Conservation (phyloP, 2,113 vertebrate genomes). For the Hepsetus odoe region DNA sequence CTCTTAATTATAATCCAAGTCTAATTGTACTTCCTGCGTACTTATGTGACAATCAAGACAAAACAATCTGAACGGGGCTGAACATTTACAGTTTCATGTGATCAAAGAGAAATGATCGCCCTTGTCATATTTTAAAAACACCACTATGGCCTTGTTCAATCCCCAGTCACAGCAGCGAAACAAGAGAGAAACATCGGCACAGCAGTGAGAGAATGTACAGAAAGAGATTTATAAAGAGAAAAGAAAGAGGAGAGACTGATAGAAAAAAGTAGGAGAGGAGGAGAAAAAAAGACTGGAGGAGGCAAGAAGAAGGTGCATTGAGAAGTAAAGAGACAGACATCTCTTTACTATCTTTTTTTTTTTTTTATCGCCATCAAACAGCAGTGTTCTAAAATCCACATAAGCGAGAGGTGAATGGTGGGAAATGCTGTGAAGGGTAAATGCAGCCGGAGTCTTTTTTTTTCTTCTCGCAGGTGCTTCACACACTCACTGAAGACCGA, state of each 20-base stretch:
- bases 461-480: background rate
- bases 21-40: no score
- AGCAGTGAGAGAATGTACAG: background rate
- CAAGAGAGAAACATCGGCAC: background rate
- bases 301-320: background rate
- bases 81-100: no score
- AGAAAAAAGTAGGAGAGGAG: background rate
- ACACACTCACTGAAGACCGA: background rate
- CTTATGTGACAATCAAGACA: no score
- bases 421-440: background rate
- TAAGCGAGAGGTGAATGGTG: background rate
- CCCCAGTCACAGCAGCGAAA: slow-evolving; percentile 23
- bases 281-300: slow-evolving; percentile 26
- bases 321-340: slow-evolving; percentile 24
- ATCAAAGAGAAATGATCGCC: no score
- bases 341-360: slow-evolving; percentile 16
- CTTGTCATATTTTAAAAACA: no score
- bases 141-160: no score
- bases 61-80: no score
- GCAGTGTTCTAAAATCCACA: background rate
- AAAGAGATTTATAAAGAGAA: slow-evolving; percentile 1
- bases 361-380: background rate
- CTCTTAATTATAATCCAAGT: no score
- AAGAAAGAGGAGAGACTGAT: background rate
- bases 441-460: background rate